Evolutionary conservation across 2,888 invertebrate species (phyloP).

Genomic region (Capitulum mitella): DNA sequence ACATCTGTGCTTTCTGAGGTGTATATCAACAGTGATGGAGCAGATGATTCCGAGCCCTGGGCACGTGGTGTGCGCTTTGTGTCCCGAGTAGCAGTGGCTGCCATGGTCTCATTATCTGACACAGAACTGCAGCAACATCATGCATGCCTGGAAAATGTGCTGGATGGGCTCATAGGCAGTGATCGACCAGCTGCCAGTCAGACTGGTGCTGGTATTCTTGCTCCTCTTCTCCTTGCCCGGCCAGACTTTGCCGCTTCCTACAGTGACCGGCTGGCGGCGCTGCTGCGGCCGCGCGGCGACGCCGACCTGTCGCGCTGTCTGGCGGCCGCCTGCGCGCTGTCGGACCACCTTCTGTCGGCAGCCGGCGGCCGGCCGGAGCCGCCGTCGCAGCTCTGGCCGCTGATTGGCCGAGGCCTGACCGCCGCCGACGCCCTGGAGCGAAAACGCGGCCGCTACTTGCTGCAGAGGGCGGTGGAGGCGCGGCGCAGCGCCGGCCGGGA

Average conservation of each 20-base stretch:
- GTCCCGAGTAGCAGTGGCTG: not conserved
- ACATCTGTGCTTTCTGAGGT: not conserved
- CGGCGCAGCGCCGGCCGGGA: not conserved
- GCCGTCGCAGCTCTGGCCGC: not conserved
- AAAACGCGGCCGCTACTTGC: not conserved
- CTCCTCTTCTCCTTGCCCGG: not conserved
- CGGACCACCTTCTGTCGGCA: not conserved
- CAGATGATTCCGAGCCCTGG: not conserved
- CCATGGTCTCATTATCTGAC: not conserved
- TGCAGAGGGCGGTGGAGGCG: not conserved
- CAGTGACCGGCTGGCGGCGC: not conserved
- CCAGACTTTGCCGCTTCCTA: not conserved
- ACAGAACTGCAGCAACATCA: not conserved
- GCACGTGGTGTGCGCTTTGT: not conserved
- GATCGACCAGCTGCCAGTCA: not conserved
- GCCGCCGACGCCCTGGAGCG: not conserved
- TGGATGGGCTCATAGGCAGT: not conserved
- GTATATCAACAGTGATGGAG: not conserved
- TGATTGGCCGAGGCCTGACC: not conserved
- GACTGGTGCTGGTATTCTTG: not conserved
- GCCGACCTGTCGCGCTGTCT: conserved; percentile 9
- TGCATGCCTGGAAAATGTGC: not conserved
- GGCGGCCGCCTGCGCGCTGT: not conserved
- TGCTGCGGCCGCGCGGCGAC: not conserved
- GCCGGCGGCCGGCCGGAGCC: too few relatives aligned